Percentiles rank a stretch among this genome's conserved stretches.
Evolutionary conservation across 2,888 invertebrate species (phyloP).

Genomic region (Fragum whitleyi): DNA sequence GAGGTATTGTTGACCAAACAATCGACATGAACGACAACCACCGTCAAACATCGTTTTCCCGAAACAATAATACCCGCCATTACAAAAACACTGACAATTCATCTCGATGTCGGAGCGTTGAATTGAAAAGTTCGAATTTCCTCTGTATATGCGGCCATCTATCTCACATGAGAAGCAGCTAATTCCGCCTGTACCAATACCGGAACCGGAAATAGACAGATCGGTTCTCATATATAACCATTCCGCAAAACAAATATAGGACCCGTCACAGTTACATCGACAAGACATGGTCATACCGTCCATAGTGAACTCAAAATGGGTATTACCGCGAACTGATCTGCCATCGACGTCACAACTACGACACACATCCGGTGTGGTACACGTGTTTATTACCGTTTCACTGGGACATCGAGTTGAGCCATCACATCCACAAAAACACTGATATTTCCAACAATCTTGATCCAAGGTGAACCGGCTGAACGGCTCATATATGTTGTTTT

Average conservation of each 20-base stretch:
- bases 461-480: constrained; percentile 63
- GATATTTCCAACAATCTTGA: constrained; percentile 62
- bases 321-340: constrained; percentile 62
- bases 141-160: constrained; percentile 61
- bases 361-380: constrained; percentile 60
- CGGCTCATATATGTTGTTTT: constrained; percentile 64
- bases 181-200: constrained; percentile 51
- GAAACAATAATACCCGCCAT: constrained; percentile 63
- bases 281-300: constrained; percentile 62
- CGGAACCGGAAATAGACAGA: constrained; percentile 55
- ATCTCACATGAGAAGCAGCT: constrained; percentile 64
- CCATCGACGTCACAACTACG: constrained; percentile 69
- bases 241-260: constrained; percentile 49
- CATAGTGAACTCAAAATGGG: constrained; percentile 65
- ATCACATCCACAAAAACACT: constrained; percentile 79
- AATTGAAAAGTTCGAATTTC: constrained; percentile 66
- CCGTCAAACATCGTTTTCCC: constrained; percentile 37
- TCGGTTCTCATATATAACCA: constrained; percentile 53
- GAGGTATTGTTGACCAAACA: constrained; percentile 34
- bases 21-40: constrained; percentile 46
- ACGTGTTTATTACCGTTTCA: constrained; percentile 51
- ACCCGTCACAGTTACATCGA: constrained; percentile 68
- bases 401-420: constrained; percentile 74
- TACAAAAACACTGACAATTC: constrained; percentile 68
- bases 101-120: constrained; percentile 45